Conservation (phyloP, 2,797 vertebrate genomes). For the Melanotaenia trifasciata region DNA sequence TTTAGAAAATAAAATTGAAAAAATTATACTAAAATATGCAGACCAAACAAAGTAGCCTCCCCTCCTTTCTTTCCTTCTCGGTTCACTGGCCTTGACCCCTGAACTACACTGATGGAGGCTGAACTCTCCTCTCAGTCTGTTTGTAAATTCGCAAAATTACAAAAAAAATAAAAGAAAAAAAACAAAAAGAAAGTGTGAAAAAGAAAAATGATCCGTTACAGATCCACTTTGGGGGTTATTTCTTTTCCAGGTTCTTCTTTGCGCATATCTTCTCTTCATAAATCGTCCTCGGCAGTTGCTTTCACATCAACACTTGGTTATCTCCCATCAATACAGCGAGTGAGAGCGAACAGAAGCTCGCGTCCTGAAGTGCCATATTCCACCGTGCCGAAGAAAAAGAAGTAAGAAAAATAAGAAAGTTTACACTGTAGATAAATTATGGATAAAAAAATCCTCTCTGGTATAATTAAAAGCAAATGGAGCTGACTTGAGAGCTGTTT, state of each 20-base stretch:
- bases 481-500: slow-evolving; percentile 43
- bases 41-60: slow-evolving; percentile 24
- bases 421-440: neutral
- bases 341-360: slow-evolving; percentile 51
- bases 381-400: slow-evolving; percentile 13
- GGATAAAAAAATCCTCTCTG: slow-evolving; percentile 11
- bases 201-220: slow-evolving; percentile 46
- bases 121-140: slow-evolving; percentile 53
- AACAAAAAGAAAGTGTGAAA: slow-evolving; percentile 2
- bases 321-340: slow-evolving; percentile 65
- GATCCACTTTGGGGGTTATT: slow-evolving; percentile 59
- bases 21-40: slow-evolving; percentile 5
- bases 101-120: slow-evolving; percentile 57
- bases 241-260: slow-evolving; percentile 40
- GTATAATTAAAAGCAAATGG: slow-evolving; percentile 26
- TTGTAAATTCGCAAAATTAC: slow-evolving; percentile 23
- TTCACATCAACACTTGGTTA: slow-evolving; percentile 54
- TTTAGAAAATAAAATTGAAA: slow-evolving; percentile 6
- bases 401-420: neutral
- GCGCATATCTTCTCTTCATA: slow-evolving; percentile 41
- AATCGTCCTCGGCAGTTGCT: slow-evolving; percentile 42
- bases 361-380: slow-evolving; percentile 69
- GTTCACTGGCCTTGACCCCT: slow-evolving; percentile 74
- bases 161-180: neutral
- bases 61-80: slow-evolving; percentile 56